Evolutionary conservation across 2,888 invertebrate genomes (phyloP).

Genomic region (Brachyptera risi): DNA sequence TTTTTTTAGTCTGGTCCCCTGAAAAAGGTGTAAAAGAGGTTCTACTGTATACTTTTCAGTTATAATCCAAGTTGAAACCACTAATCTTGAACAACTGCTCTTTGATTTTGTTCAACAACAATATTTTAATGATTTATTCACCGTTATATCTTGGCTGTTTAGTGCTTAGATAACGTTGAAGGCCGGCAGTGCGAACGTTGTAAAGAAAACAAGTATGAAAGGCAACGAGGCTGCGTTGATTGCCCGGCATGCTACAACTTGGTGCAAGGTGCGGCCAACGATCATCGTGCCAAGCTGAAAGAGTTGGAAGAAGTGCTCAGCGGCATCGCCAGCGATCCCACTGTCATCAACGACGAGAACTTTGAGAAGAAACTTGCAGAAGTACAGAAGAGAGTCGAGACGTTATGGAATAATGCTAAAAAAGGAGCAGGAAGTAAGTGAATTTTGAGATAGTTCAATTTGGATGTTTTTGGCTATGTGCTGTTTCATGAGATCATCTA

Average conservation of each 20-base stretch:
- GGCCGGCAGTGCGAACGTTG: slow-evolving; percentile 92
- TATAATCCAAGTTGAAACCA: too few relatives aligned
- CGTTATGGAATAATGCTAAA: slow-evolving; percentile 70
- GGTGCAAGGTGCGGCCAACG: slow-evolving; percentile 80
- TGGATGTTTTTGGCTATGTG: too few relatives aligned
- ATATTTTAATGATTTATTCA: too few relatives aligned
- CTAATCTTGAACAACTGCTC: too few relatives aligned
- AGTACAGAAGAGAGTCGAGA: slow-evolving; percentile 71
- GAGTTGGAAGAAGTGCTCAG: slow-evolving; percentile 71
- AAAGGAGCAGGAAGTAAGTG: slow-evolving; percentile 53
- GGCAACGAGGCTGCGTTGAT: slow-evolving; percentile 81
- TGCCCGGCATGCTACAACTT: slow-evolving; percentile 96
- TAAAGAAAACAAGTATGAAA: slow-evolving; percentile 92
- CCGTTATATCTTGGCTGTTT: slow-evolving; percentile 14
- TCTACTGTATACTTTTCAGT: too few relatives aligned
- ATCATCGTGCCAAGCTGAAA: slow-evolving; percentile 66
- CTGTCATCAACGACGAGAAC: slow-evolving; percentile 83
- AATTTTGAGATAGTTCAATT: too few relatives aligned
- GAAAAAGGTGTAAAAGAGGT: too few relatives aligned
- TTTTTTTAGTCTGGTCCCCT: too few relatives aligned
- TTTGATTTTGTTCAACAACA: too few relatives aligned
- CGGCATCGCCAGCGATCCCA: slow-evolving; percentile 90
- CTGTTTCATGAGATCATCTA: too few relatives aligned
- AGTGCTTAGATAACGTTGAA: slow-evolving; percentile 78
- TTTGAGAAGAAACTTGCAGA: slow-evolving; percentile 79